A percentile compares a stretch with the other conserved stretches of the same genome.
These are phyloP conservation scores for Dufourea novaeangliae DNA, from an alignment of 1,140 invertebrate genomes.

Conservation along the genomic window DNA sequence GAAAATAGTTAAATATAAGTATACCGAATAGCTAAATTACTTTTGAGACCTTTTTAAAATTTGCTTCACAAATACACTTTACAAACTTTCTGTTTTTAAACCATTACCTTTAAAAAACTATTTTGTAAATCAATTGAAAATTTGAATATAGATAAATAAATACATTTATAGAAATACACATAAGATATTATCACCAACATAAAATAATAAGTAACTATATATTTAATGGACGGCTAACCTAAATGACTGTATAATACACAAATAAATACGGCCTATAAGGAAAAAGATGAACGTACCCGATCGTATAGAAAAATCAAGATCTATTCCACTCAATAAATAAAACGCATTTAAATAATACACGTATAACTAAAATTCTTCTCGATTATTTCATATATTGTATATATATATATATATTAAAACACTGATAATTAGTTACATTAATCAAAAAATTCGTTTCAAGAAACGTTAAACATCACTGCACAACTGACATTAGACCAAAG, in stretches of 20 bases:
- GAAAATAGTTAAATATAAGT: neutral
- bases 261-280: slow-evolving; percentile 20
- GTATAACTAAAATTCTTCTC: slow-evolving; percentile 16
- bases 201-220: neutral
- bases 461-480: slow-evolving; percentile 28
- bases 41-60: neutral
- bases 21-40: neutral
- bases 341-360: slow-evolving; percentile 36
- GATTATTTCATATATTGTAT: slow-evolving; percentile 22
- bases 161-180: neutral
- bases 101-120: neutral
- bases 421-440: slow-evolving; percentile 20
- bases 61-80: neutral
- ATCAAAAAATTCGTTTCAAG: slow-evolving; percentile 27
- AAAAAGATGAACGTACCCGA: slow-evolving; percentile 34
- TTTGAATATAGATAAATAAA: neutral
- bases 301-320: slow-evolving; percentile 1
- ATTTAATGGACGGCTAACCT: neutral
- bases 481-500: slow-evolving; percentile 34
- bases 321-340: slow-evolving; percentile 22
- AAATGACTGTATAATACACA: neutral
- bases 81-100: neutral
- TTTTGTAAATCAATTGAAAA: neutral
- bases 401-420: slow-evolving; percentile 17
- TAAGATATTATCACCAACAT: neutral